Evolutionary conservation across 2,888 invertebrate species (phyloP), one percentile per base, ranked within the genome.

Genomic region (Punctoribates punctum): DNA sequence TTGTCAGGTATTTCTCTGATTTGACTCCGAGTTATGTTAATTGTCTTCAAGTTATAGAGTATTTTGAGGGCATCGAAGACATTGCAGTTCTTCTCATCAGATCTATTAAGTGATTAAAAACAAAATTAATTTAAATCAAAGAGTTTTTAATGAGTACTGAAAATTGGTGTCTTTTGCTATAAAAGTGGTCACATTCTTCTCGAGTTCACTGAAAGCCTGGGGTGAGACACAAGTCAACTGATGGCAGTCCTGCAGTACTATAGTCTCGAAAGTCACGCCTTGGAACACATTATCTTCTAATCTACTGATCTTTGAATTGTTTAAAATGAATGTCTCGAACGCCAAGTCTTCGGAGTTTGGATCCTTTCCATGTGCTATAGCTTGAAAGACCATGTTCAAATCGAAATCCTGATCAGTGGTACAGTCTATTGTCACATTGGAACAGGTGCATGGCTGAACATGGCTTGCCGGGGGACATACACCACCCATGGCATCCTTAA

Each of bases 1-100:
- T 46, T 23, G 11, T 9, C 70, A 23, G 70, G 70, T 9, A 70
- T 70, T 46, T 70, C 70, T 3, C 1, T 70, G 38, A 70, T 70
- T 15, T 70, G 38, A 70, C 70, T 70, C 15, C 8, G 2, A 3
- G 42, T 42, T 70, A 70, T 70, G 2, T 70, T 70, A 23, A 70
- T 15, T 70, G n/a, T 1, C 13, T 13, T 20, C 38, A 70, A 70
- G 15, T 46, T 70, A 1, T 42, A 6, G 0, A 70, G 23, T 3
- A 11, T 8, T 38, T 23, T 70, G 3, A 70, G 5, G 1, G 70
- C 70, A 1, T 70, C 25, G 23, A 70, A 70, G 17, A 70, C 20
- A 70, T 42, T 23, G 42, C 70, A 70, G 1, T 46, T 23, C 13
- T 65, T n/a, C 1, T n/a, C 65, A 13, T 34, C 1, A 1, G n/a